Conservation (phyloP, 2,797 vertebrate species). For the Falco peregrinus region DNA sequence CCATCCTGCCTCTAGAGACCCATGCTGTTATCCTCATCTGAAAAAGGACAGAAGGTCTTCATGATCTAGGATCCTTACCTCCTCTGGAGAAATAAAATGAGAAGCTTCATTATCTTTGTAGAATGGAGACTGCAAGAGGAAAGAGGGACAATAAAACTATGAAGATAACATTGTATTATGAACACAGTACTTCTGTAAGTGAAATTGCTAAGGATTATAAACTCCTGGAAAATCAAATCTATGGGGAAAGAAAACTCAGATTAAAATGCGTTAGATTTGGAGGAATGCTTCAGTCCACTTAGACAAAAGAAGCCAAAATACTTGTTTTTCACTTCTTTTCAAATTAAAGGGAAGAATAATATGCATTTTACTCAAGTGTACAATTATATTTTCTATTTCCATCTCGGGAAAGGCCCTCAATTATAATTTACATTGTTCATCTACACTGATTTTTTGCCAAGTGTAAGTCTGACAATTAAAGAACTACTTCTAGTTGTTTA, state of each 20-base stretch:
- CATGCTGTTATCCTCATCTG: background rate
- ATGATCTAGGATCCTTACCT: background rate
- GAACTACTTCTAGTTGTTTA: background rate
- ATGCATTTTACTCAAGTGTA: background rate
- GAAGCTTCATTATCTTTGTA: background rate
- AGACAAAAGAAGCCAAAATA: background rate
- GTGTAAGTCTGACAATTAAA: background rate
- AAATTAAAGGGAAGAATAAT: background rate
- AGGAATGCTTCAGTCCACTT: background rate
- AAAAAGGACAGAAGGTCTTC: background rate
- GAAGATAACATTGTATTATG: background rate
- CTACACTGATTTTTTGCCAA: background rate
- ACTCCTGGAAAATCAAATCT: slow-evolving; percentile 1
- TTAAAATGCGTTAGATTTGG: background rate
- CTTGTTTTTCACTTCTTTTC: background rate
- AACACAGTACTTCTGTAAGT: background rate
- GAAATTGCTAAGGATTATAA: background rate
- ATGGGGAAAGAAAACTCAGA: background rate
- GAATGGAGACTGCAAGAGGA: background rate
- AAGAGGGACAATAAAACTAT: background rate
- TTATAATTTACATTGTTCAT: background rate
- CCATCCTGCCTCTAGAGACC: background rate
- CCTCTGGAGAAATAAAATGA: background rate
- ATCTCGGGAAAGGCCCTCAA: background rate
- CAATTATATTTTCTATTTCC: background rate